Base-by-base conservation (phyloP, 2,888 invertebrate genomes). In the Xestobium rufovillosum region DNA sequence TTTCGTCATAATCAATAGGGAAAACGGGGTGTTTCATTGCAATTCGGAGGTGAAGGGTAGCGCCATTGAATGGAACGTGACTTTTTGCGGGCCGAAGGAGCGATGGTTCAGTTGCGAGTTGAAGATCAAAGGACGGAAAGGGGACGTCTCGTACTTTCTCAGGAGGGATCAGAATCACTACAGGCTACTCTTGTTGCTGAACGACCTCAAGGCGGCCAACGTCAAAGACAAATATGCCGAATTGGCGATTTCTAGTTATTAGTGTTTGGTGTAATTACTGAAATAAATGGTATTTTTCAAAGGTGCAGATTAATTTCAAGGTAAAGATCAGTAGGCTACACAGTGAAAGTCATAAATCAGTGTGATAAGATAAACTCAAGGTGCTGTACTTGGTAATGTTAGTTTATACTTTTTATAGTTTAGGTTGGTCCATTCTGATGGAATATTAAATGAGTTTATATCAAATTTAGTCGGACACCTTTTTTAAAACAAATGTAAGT, bases 201-300 rank as follows among this genome's bases (percentile, higher is more conserved):
- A 38, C 4, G 52, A 55, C 10, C 31, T 59, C 36, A 59, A 56
- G 38, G 51, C 45, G 26, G 44, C 48, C 39, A 57, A 54, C 38
- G 37, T 53, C 3, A 58, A 58, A 38, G 46, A 52, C 4, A 57
- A 57, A 42, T 46, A 58, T 42, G 55, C 57, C 3, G 45, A 55
- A 10, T 30, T 58, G 12, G 49, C 50, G 8, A 52, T 58, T 19
- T 48, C 47, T 10, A 43, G 46, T 35, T 53, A 42, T n/a, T 16
- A 29, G 3, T 10, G 26, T 26, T 26, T 26, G n/a, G n/a, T n/a
- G n/a, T n/a, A n/a, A n/a, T n/a, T n/a, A n/a, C n/a, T n/a, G n/a
- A n/a, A n/a, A n/a, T n/a, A n/a, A n/a, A n/a, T n/a, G n/a, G n/a
- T n/a, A n/a, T n/a, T n/a, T n/a, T n/a, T n/a, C n/a, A n/a, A n/a